Conservation (phyloP, 2,888 invertebrate genomes). For the Tridacna crocea region DNA sequence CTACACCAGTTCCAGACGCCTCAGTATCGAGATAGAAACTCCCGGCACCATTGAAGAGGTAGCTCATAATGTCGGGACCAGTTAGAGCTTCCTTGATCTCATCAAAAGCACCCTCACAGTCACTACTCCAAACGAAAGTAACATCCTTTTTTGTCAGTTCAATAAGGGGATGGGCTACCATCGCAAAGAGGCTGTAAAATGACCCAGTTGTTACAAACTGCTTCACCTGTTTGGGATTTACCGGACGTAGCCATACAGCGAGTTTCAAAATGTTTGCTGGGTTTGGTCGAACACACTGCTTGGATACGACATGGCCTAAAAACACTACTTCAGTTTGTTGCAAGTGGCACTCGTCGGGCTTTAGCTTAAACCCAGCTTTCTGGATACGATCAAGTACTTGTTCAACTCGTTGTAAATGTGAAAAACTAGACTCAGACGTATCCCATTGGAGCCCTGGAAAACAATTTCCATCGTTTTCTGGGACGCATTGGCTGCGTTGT, state of each 20-base stretch:
- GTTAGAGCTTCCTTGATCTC: too few species aligned
- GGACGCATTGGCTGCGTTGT: too few species aligned
- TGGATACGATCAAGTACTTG: not conserved
- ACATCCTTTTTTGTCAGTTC: too few species aligned
- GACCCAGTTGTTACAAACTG: conserved; percentile 1
- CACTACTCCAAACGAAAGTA: too few species aligned
- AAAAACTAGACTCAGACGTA: not conserved
- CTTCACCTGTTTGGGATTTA: conserved; percentile 9
- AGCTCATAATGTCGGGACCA: too few species aligned
- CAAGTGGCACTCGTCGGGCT: not conserved
- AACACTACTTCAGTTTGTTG: too few species aligned
- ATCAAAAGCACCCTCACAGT: too few species aligned
- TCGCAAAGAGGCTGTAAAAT: not conserved
- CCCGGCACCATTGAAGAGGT: too few species aligned
- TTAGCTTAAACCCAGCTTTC: not conserved
- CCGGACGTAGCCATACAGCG: not conserved
- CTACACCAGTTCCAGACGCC: too few species aligned
- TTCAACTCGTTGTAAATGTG: not conserved
- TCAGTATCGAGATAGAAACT: too few species aligned
- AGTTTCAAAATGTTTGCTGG: not conserved
- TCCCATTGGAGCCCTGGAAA: conserved; percentile 1
- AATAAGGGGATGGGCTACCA: too few species aligned
- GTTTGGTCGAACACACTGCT: not conserved
- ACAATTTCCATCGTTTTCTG: not conserved
- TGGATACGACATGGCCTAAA: not conserved